Evolutionary conservation across 2,888 invertebrate genomes (phyloP).

Genomic region (Neoascia interrupta): DNA sequence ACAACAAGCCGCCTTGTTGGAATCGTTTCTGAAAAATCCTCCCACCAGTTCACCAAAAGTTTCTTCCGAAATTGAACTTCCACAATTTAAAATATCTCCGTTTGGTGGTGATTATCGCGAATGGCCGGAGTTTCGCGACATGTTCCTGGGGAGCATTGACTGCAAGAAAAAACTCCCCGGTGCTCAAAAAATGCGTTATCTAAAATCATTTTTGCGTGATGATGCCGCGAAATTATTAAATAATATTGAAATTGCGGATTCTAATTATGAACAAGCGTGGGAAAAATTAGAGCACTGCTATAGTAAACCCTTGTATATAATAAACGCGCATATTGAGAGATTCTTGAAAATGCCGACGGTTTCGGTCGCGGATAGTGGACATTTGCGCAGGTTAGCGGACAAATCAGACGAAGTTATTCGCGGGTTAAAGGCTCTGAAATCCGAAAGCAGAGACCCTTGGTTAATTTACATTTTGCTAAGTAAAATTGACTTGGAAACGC

Average conservation of each 20-base stretch:
- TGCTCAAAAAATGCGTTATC: conserved; percentile 7
- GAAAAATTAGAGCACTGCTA: neutral
- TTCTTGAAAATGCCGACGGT: no score
- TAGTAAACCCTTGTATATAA: conserved; percentile 3
- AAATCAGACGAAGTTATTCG: no score
- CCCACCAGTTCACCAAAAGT: neutral
- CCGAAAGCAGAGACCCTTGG: no score
- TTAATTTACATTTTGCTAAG: no score
- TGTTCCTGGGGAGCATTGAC: conserved; percentile 12
- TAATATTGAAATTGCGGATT: conserved; percentile 23
- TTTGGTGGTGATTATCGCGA: no score
- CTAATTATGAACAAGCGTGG: no score
- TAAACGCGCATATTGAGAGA: no score
- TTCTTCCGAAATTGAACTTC: neutral
- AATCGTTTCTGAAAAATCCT: neutral
- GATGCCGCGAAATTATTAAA: conserved; percentile 13
- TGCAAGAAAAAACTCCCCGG: neutral
- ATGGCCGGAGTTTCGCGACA: no score
- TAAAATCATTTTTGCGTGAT: neutral
- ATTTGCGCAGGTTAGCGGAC: no score
- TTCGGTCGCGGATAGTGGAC: neutral
- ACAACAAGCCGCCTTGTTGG: no score
- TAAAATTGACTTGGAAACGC: conserved; percentile 1
- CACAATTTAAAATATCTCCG: neutral
- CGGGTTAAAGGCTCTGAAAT: no score